phyloP scores from a whole-genome alignment of 2,113 vertebrate species.

The Mobula birostris region DNA sequence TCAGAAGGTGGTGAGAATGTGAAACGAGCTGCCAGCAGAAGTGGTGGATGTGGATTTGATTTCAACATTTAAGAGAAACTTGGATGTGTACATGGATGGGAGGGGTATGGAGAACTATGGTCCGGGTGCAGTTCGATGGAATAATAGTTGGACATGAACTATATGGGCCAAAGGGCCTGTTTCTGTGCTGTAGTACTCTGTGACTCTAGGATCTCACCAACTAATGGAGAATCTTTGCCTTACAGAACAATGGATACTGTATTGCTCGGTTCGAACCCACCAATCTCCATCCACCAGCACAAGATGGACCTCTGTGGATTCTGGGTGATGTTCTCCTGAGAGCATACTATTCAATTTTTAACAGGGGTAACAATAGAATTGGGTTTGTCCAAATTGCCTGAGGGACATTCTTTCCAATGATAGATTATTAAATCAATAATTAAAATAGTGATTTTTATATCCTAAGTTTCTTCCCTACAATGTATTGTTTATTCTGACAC shows the following conservation, averaged over 20 bases:
- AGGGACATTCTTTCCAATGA: background rate
- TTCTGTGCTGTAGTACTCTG: too few relatives aligned
- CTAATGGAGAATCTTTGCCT: background rate
- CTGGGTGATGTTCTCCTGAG: slow-evolving; percentile 58
- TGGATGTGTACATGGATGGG: too few relatives aligned
- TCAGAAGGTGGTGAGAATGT: too few relatives aligned
- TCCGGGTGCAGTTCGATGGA: too few relatives aligned
- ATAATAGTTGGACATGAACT: too few relatives aligned
- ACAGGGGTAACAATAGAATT: slow-evolving; percentile 50
- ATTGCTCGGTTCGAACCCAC: slow-evolving; percentile 49
- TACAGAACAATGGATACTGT: slow-evolving; percentile 47
- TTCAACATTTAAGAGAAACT: too few relatives aligned
- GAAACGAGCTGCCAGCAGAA: too few relatives aligned
- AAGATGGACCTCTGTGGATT: slow-evolving; percentile 53
- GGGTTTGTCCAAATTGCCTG: slow-evolving; percentile 53
- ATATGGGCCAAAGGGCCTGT: too few relatives aligned
- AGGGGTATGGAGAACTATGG: too few relatives aligned
- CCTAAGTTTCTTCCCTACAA: background rate
- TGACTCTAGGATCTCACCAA: background rate
- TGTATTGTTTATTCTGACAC: background rate
- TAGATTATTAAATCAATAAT: background rate
- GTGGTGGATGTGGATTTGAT: too few relatives aligned
- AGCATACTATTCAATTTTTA: slow-evolving; percentile 55
- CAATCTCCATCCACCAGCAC: slow-evolving; percentile 49
- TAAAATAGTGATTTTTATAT: background rate